Conservation (phyloP, 2,797 vertebrate species). For the Brachyrhaphis roseni region DNA sequence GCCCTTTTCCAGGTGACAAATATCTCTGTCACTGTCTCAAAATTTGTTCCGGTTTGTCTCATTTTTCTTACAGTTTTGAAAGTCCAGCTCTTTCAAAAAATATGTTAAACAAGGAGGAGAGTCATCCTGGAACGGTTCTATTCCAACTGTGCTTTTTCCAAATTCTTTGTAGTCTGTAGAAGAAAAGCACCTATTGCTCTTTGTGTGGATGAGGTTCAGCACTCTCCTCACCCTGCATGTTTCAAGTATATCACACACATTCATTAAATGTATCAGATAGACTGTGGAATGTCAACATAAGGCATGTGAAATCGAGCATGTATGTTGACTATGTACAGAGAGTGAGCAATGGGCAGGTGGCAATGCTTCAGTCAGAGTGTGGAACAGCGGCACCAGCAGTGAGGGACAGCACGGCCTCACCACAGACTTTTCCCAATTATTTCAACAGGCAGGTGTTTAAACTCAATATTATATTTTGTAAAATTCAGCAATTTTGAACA, state of each 20-base stretch:
- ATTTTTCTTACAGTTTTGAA: background rate
- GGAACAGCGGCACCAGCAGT: background rate
- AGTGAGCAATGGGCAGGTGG: background rate
- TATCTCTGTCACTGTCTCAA: too few relatives aligned
- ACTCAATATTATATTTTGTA: background rate
- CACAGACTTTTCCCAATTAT: background rate
- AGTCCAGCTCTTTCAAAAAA: background rate
- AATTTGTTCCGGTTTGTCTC: too few relatives aligned
- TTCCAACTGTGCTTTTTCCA: background rate
- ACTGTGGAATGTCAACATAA: background rate
- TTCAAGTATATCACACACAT: background rate
- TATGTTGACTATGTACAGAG: background rate
- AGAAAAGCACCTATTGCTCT: background rate
- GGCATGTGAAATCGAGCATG: background rate
- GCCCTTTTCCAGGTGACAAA: too few relatives aligned
- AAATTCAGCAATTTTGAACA: background rate
- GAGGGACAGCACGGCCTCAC: too few relatives aligned
- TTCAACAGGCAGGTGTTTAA: background rate
- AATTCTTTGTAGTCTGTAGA: background rate
- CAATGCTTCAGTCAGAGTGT: too few relatives aligned
- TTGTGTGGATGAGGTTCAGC: background rate
- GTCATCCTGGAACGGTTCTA: background rate
- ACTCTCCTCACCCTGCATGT: background rate
- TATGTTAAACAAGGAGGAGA: background rate
- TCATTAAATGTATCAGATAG: background rate